These are phyloP conservation scores for Cyclophora albipunctata DNA, from an alignment of 2,888 invertebrate genomes.

Conservation along the genomic window DNA sequence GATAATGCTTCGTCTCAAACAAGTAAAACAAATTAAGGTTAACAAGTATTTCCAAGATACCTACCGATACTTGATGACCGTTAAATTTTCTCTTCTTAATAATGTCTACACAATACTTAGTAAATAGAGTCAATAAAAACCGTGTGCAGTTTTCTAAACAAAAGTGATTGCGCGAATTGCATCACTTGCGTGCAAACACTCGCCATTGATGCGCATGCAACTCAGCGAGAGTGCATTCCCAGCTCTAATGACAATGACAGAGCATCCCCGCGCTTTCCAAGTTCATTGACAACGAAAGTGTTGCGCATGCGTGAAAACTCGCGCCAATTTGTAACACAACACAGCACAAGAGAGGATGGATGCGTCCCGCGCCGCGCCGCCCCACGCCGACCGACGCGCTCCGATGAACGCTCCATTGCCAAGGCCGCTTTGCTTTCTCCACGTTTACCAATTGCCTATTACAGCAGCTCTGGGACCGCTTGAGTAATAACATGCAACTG, in stretches of 20 bases:
- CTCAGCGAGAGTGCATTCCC: constrained; percentile 71
- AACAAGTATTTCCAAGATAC: too few species aligned
- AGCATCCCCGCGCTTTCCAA: constrained; percentile 69
- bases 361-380: not conserved
- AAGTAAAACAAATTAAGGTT: too few species aligned
- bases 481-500: constrained; percentile 46
- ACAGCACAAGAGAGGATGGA: not conserved
- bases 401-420: constrained; percentile 53
- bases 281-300: constrained; percentile 75
- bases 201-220: constrained; percentile 35
- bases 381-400: not conserved
- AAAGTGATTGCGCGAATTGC: constrained; percentile 30
- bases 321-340: constrained; percentile 37
- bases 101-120: not conserved
- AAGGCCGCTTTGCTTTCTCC: constrained; percentile 70
- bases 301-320: constrained; percentile 67
- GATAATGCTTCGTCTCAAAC: too few species aligned
- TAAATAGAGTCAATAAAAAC: constrained; percentile 1
- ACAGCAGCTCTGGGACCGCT: constrained; percentile 41
- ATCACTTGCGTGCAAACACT: constrained; percentile 46
- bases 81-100: not conserved
- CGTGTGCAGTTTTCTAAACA: constrained; percentile 10
- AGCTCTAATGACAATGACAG: constrained; percentile 68
- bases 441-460: constrained; percentile 40
- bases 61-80: too few species aligned